phyloP scores from a whole-genome alignment of 1,140 invertebrate genomes.

The Neotoxoptera formosana region DNA sequence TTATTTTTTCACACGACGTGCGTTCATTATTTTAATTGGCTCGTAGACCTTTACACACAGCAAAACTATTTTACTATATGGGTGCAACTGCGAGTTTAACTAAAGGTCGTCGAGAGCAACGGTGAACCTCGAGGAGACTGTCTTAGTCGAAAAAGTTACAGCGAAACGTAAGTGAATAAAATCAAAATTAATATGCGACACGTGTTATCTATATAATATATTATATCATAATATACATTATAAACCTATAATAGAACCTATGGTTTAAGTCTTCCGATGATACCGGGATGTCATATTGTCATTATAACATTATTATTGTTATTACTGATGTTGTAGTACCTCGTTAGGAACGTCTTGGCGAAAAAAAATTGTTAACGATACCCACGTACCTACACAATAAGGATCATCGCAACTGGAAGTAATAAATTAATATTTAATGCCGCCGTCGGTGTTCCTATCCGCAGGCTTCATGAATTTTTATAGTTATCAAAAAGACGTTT shows the following conservation, averaged over 20 bases:
- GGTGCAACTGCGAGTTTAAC: not conserved
- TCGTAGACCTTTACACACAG: not conserved
- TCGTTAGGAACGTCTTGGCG: slow-evolving; percentile 1
- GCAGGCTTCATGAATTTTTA: slow-evolving; percentile 51
- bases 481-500: slow-evolving; percentile 50
- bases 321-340: not conserved
- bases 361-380: slow-evolving; percentile 46
- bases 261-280: not conserved
- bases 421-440: slow-evolving; percentile 50
- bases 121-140: not conserved
- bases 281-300: not conserved
- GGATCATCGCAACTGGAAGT: slow-evolving; percentile 33
- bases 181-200: not conserved
- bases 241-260: not conserved
- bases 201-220: not conserved
- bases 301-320: not conserved
- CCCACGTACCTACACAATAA: slow-evolving; percentile 27
- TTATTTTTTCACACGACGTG: not conserved
- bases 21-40: not conserved
- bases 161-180: not conserved
- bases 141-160: not conserved
- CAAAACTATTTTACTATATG: not conserved
- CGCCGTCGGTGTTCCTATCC: slow-evolving; percentile 30
- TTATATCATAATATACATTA: not conserved
- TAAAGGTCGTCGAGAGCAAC: not conserved